Conservation (phyloP, 2,888 invertebrate genomes). For the Physocephala rufipes region DNA sequence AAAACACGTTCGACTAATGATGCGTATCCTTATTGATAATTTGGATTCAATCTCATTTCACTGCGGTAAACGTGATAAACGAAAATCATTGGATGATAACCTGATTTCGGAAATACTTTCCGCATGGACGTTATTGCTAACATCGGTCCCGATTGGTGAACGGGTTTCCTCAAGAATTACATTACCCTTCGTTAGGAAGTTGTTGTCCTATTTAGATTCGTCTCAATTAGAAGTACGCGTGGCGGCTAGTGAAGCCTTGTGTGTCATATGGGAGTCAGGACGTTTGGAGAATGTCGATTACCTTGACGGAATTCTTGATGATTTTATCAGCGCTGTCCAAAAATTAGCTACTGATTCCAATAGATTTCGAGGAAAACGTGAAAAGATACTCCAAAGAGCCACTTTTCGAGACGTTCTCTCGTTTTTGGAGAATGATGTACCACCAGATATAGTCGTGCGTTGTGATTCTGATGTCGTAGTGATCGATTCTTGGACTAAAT, state of each 20-base stretch:
- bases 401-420: constrained; percentile 92
- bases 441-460: constrained; percentile 64
- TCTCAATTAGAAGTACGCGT: constrained; percentile 83
- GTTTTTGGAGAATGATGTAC: constrained; percentile 76
- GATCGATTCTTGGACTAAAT: constrained; percentile 67
- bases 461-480: constrained; percentile 62
- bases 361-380: constrained; percentile 93
- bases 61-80: constrained; percentile 77
- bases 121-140: constrained; percentile 89
- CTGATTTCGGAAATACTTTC: constrained; percentile 88
- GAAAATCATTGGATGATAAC: constrained; percentile 74
- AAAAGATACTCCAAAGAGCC: constrained; percentile 92
- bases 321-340: constrained; percentile 77
- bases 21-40: constrained; percentile 81
- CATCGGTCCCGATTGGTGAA: constrained; percentile 79
- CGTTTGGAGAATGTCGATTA: constrained; percentile 72
- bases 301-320: constrained; percentile 69
- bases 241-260: constrained; percentile 82
- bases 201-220: constrained; percentile 81
- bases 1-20: constrained; percentile 76
- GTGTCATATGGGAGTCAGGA: constrained; percentile 79
- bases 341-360: constrained; percentile 91
- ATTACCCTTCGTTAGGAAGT: constrained; percentile 65
- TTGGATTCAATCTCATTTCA: constrained; percentile 82
- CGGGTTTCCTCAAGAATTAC: constrained; percentile 71